These are phyloP conservation scores for Rhinichthys osculus DNA, from an alignment of 2,797 vertebrate genomes.

Conservation along the genomic window DNA sequence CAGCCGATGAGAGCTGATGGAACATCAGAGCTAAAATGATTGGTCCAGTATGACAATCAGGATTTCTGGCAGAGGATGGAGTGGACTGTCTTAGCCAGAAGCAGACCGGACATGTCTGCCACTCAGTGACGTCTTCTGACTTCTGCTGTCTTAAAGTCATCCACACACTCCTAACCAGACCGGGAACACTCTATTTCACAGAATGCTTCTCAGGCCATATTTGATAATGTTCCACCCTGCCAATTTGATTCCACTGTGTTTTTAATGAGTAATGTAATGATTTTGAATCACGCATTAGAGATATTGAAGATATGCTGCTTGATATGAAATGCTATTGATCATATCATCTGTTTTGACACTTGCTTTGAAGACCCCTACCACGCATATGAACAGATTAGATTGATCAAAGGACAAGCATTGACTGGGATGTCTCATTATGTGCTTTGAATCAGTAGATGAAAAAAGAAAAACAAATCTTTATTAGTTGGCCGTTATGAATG, in stretches of 20 bases:
- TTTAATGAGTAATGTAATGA: not conserved
- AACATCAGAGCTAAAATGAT: constrained; percentile 39
- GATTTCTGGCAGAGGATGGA: constrained; percentile 7
- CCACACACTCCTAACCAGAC: constrained; percentile 12
- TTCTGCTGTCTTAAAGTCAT: constrained; percentile 18
- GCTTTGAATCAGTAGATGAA: constrained; percentile 9
- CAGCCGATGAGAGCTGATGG: constrained; percentile 18
- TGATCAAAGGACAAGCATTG: not conserved
- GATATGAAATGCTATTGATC: constrained; percentile 26
- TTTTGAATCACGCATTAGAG: not conserved
- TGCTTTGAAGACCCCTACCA: not conserved
- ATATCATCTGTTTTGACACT: not conserved
- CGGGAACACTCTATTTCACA: not conserved
- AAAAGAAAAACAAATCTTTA: constrained; percentile 21
- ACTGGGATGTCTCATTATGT: constrained; percentile 27
- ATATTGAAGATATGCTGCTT: constrained; percentile 3
- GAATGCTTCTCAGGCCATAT: constrained; percentile 10
- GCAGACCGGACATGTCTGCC: not conserved
- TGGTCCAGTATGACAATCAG: constrained; percentile 35
- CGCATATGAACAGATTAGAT: not conserved
- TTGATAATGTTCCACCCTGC: not conserved
- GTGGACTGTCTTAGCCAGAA: constrained; percentile 1
- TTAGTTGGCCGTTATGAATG: constrained; percentile 1
- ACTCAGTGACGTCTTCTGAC: constrained; percentile 18
- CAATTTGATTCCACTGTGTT: not conserved